phyloP scores from a whole-genome alignment of 2,113 vertebrate genomes.

The Pachyramphus minor region DNA sequence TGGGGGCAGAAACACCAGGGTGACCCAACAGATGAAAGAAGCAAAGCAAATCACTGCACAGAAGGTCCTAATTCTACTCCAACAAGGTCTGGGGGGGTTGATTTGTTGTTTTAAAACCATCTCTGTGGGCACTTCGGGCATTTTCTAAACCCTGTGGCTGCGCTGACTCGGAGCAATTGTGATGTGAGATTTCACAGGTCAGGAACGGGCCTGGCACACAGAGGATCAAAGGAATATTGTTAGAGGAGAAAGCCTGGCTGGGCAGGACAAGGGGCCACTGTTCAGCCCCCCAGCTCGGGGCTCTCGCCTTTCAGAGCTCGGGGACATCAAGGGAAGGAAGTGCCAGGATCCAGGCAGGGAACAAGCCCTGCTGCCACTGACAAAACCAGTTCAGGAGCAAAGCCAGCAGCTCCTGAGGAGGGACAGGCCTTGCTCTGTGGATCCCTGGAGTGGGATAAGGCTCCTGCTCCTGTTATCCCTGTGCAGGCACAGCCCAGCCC shows the following conservation, averaged over 20 bases:
- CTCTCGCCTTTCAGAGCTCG: slow-evolving; percentile 10
- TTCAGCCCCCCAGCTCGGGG: not conserved
- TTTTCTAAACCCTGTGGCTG: not conserved
- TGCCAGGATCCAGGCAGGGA: slow-evolving; percentile 41
- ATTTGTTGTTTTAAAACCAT: not conserved
- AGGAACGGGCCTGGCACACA: not conserved
- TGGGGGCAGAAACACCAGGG: slow-evolving; percentile 47
- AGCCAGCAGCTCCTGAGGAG: not conserved
- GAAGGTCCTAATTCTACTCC: not conserved
- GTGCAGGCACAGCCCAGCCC: not conserved
- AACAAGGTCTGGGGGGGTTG: accelerated
- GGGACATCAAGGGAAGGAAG: slow-evolving; percentile 6
- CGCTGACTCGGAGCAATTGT: not conserved
- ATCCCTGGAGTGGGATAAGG: not conserved
- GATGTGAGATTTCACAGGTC: not conserved
- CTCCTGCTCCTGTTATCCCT: not conserved
- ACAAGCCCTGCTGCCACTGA: not conserved
- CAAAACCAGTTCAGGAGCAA: not conserved
- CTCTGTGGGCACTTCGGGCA: not conserved
- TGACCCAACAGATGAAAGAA: not conserved
- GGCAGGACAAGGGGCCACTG: slow-evolving; percentile 45
- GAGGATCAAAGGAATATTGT: slow-evolving; percentile 60
- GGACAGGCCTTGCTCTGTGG: not conserved
- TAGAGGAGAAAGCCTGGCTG: not conserved
- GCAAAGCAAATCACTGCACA: not conserved